These are phyloP conservation scores for Apodemus agrarius DNA, from an alignment of 2,797 vertebrate genomes.

Conservation along the genomic window DNA sequence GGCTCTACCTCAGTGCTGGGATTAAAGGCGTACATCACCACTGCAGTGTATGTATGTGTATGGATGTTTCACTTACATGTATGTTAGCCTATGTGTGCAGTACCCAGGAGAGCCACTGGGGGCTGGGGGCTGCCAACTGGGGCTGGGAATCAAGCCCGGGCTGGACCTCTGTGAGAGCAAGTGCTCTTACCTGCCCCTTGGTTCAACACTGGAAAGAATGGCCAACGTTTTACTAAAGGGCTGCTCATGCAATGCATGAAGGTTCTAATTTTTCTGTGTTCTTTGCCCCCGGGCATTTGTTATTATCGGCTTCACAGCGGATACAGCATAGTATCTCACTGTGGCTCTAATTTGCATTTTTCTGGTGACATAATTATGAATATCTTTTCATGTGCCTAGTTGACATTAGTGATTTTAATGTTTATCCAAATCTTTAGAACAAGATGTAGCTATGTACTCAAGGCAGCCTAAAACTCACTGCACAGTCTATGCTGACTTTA, in stretches of 20 bases:
- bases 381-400: conserved; percentile 43
- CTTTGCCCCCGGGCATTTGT: neutral
- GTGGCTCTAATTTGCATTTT: conserved; percentile 25
- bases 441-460: neutral
- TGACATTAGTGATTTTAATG: conserved; percentile 51
- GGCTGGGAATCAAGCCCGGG: neutral
- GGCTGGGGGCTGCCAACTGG: neutral
- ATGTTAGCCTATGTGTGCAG: neutral
- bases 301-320: neutral
- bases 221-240: conserved; percentile 23
- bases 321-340: neutral
- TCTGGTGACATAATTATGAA: conserved; percentile 2
- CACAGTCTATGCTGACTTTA: neutral
- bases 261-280: conserved; percentile 9
- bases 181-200: neutral
- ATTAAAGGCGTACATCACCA: neutral
- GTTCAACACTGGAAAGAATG: neutral
- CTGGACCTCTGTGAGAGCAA: neutral
- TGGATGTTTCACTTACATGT: neutral
- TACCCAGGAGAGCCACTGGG: neutral
- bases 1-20: neutral
- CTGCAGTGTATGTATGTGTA: neutral
- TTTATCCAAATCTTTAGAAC: neutral
- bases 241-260: neutral
- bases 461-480: neutral